Conservation (phyloP, 2,113 vertebrate genomes). For the Apistogramma diplotaenia region DNA sequence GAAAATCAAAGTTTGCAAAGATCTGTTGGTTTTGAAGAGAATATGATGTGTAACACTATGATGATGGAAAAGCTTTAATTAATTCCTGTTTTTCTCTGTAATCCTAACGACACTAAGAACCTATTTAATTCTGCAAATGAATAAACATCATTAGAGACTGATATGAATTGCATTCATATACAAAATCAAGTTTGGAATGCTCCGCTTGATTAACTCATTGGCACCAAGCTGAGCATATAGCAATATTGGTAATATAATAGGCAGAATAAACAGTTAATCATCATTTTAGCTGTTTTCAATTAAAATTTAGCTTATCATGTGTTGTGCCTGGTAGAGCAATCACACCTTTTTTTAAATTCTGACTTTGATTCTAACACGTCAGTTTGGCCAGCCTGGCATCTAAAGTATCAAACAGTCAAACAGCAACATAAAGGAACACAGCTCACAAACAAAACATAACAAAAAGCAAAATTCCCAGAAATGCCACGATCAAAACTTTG, state of each 20-base stretch:
- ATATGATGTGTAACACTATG: background rate
- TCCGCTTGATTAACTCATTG: constrained; percentile 6
- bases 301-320: background rate
- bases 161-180: constrained; percentile 45
- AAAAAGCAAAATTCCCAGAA: too few relatives aligned
- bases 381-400: background rate
- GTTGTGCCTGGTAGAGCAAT: background rate
- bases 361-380: background rate
- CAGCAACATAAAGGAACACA: too few relatives aligned
- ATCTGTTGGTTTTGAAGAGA: constrained; percentile 50
- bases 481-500: too few relatives aligned
- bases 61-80: constrained; percentile 26
- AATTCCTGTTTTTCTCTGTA: constrained; percentile 18
- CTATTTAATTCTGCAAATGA: constrained; percentile 41
- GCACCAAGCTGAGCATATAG: constrained; percentile 10
- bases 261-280: background rate
- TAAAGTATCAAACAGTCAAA: too few relatives aligned
- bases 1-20: constrained; percentile 26
- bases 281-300: background rate
- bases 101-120: constrained; percentile 16
- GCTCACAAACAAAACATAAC: too few relatives aligned
- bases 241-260: background rate
- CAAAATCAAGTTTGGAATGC: constrained; percentile 11
- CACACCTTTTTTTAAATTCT: background rate
- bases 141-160: constrained; percentile 49